Percentiles rank a stretch among this genome's conserved stretches.
Evolutionary conservation across 2,888 invertebrate species (phyloP).

Genomic region (Protonemura montana): DNA sequence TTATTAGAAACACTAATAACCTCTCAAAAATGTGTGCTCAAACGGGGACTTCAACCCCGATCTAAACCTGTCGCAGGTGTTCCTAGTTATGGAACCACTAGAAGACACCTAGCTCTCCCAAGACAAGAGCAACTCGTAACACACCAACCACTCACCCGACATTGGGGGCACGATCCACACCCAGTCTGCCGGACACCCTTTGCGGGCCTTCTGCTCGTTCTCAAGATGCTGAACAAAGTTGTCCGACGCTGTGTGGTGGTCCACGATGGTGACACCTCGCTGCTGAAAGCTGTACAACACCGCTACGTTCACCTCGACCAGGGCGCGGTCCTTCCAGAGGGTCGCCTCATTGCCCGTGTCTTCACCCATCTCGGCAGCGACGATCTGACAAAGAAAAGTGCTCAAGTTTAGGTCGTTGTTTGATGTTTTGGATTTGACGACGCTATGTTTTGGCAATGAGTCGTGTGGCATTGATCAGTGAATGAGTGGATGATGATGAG

Average conservation of each 20-base stretch:
- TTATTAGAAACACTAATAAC: too few relatives aligned
- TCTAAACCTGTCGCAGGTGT: too few relatives aligned
- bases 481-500: too few relatives aligned
- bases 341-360: conserved; percentile 86
- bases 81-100: too few relatives aligned
- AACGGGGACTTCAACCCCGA: too few relatives aligned
- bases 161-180: conserved; percentile 70
- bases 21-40: too few relatives aligned
- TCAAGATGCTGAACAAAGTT: conserved; percentile 93
- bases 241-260: conserved; percentile 96
- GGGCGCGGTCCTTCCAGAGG: conserved; percentile 91
- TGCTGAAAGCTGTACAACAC: conserved; percentile 87
- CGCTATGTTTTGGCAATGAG: too few relatives aligned
- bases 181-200: conserved; percentile 88
- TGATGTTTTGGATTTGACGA: too few relatives aligned
- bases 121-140: too few relatives aligned
- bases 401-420: too few relatives aligned
- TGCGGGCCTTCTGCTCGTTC: conserved; percentile 84
- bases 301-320: conserved; percentile 90
- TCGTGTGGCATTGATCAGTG: too few relatives aligned
- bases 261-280: conserved; percentile 89
- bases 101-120: too few relatives aligned
- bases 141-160: conserved; percentile 57
- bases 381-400: conserved; percentile 61
- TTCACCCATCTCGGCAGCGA: conserved; percentile 85